Evolutionary conservation across 1,140 invertebrate genomes (phyloP).

Genomic region (Drosophila sechellia): DNA sequence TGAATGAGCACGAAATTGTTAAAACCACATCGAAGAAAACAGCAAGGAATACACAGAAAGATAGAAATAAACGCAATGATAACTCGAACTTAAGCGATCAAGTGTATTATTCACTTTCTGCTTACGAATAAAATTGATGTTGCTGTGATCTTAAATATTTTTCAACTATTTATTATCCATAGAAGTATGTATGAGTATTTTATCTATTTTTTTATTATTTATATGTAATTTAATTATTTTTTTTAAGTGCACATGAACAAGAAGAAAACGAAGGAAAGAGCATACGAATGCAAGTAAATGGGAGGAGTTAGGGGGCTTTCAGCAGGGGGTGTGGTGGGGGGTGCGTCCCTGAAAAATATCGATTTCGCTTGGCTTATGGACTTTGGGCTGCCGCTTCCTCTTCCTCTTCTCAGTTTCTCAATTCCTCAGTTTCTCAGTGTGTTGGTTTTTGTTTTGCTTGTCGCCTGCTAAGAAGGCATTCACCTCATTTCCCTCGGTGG

Average conservation of each 20-base stretch:
- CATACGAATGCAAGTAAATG: slow-evolving; percentile 6
- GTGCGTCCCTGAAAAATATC: slow-evolving; percentile 71
- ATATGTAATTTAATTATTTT: no score
- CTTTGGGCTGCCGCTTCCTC: slow-evolving; percentile 29
- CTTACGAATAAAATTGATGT: no score
- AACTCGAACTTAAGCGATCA: no score
- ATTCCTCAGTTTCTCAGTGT: slow-evolving; percentile 8
- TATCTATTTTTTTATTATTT: not conserved
- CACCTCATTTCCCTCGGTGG: slow-evolving; percentile 64
- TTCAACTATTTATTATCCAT: no score
- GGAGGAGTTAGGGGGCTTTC: not conserved
- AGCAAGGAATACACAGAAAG: slow-evolving; percentile 12
- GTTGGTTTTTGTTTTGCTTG: slow-evolving; percentile 44
- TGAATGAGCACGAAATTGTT: slow-evolving; percentile 63
- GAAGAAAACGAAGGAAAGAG: slow-evolving; percentile 21
- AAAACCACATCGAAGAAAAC: slow-evolving; percentile 42
- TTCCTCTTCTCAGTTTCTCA: slow-evolving; percentile 23
- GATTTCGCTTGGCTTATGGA: slow-evolving; percentile 62
- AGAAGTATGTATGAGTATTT: no score
- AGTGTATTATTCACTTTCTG: no score
- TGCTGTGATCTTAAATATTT: no score
- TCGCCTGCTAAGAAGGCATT: slow-evolving; percentile 69
- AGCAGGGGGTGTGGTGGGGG: not conserved
- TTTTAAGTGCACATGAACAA: slow-evolving; percentile 7
- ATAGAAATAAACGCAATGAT: no score